These are phyloP conservation scores for Pseudachorutes palmiensis DNA, from an alignment of 1,140 invertebrate genomes.

Conservation along the genomic window DNA sequence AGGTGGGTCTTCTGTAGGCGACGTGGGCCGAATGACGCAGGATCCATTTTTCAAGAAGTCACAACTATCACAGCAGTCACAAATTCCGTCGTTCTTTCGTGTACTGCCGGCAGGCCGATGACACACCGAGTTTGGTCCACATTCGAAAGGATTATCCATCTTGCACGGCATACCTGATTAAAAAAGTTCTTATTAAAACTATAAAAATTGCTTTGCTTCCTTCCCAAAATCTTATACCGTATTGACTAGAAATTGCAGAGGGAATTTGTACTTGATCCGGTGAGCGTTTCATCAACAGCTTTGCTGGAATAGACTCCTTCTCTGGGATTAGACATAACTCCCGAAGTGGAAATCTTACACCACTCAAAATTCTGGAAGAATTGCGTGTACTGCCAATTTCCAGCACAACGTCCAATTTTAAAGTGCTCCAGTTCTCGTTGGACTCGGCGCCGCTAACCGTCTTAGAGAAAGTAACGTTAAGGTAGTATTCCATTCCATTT, in stretches of 20 bases:
- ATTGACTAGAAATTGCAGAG: neutral
- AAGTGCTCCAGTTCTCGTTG: neutral
- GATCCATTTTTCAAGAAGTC: neutral
- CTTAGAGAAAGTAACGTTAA: neutral
- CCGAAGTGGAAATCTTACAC: neutral
- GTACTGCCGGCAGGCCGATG: neutral
- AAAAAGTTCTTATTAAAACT: neutral
- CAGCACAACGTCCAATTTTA: neutral
- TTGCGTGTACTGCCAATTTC: neutral
- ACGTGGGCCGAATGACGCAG: neutral
- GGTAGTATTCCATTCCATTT: neutral
- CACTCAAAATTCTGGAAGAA: neutral
- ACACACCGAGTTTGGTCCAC: neutral
- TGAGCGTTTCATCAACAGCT: neutral
- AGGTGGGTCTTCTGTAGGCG: neutral
- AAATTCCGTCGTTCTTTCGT: constrained; percentile 4
- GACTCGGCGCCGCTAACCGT: neutral
- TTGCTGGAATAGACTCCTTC: neutral
- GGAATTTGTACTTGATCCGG: neutral
- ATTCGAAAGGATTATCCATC: neutral
- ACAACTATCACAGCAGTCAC: neutral
- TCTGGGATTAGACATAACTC: neutral
- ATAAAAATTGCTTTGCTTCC: neutral
- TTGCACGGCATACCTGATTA: neutral
- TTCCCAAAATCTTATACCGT: neutral